Conservation (phyloP, 1,140 invertebrate species). For the Drosophila sturtevanti region DNA sequence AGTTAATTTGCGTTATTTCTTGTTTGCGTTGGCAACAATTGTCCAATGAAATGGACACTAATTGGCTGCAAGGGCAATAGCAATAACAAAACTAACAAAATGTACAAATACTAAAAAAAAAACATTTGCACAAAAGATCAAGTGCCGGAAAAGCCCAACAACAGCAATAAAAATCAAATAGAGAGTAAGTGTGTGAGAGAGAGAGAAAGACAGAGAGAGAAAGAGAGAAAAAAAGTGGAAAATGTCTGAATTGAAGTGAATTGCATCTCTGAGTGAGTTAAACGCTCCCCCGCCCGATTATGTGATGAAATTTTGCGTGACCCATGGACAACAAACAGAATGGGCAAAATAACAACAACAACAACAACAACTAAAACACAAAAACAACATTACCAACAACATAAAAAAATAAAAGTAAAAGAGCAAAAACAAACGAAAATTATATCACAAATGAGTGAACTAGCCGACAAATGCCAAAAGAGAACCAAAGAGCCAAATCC, state of each 20-base stretch:
- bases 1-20: background rate
- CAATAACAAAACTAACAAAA: conserved; percentile 41
- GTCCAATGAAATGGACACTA: conserved; percentile 70
- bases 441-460: conserved; percentile 44
- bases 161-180: conserved; percentile 32
- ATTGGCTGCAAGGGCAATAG: conserved; percentile 77
- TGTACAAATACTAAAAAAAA: background rate
- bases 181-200: conserved; percentile 22
- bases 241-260: conserved; percentile 39
- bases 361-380: conserved; percentile 19
- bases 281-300: conserved; percentile 64
- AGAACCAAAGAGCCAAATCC: conserved; percentile 28
- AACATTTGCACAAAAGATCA: conserved; percentile 47
- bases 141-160: conserved; percentile 61
- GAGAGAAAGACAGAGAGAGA: background rate
- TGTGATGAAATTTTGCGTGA: conserved; percentile 81
- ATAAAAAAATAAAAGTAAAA: conserved; percentile 23
- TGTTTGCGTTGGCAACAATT: conserved; percentile 59
- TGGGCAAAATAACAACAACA: conserved; percentile 46
- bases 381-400: conserved; percentile 1
- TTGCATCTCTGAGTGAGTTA: conserved; percentile 39
- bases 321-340: conserved; percentile 48
- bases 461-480: conserved; percentile 16
- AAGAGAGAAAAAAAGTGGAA: conserved; percentile 49
- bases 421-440: conserved; percentile 46